Conservation (phyloP, 2,113 vertebrate species). For the Halcyon malimbica region DNA sequence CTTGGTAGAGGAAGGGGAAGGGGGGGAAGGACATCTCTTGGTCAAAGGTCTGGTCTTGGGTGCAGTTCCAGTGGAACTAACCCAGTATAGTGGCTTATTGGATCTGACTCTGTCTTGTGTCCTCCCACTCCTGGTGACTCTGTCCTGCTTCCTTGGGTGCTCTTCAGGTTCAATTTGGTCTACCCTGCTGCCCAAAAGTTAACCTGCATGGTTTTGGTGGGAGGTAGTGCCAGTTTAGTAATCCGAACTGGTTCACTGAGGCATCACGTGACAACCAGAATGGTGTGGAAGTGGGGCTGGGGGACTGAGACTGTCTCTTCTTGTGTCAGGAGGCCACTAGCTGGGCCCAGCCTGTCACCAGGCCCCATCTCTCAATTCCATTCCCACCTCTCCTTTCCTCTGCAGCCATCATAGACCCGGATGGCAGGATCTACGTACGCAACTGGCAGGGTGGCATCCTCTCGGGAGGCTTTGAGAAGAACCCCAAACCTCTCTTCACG, state of each 20-base stretch:
- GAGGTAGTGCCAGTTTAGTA: not conserved
- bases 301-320: not conserved
- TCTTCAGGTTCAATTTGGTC: not conserved
- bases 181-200: not conserved
- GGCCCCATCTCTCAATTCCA: not conserved
- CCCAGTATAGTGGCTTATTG: not conserved
- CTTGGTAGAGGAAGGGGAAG: not conserved
- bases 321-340: not conserved
- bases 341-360: not conserved
- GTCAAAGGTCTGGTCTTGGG: not conserved
- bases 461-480: constrained; percentile 97
- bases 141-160: not conserved
- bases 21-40: not conserved
- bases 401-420: constrained; percentile 89
- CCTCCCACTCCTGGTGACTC: not conserved
- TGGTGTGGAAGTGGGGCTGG: not conserved
- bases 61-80: not conserved
- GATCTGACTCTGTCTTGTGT: not conserved
- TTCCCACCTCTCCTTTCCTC: not conserved
- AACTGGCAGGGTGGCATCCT: constrained; percentile 94
- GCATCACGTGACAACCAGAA: not conserved
- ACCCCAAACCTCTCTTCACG: constrained; percentile 97
- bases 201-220: not conserved
- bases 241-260: not conserved
- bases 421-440: constrained; percentile 93